phyloP scores from a whole-genome alignment of 2,888 invertebrate species.

The Cerastis leucographa region DNA sequence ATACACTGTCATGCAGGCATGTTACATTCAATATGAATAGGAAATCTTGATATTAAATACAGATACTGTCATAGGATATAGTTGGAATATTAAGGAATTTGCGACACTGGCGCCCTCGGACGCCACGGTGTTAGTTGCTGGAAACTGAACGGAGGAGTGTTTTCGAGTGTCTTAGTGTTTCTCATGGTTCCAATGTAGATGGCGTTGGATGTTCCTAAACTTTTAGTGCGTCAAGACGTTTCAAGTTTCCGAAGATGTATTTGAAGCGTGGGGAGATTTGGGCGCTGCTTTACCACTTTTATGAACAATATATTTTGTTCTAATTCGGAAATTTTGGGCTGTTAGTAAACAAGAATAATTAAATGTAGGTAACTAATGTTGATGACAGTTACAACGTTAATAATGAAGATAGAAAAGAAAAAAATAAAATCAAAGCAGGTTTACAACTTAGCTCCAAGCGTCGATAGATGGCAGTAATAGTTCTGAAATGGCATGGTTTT shows the following conservation, averaged over 20 bases:
- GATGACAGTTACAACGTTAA: not conserved
- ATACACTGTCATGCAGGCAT: slow-evolving; percentile 66
- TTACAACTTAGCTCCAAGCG: not conserved
- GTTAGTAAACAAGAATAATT: not conserved
- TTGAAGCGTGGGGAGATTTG: not conserved
- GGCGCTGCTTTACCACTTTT: slow-evolving; percentile 7
- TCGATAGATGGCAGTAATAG: slow-evolving; percentile 68
- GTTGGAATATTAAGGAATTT: slow-evolving; percentile 56
- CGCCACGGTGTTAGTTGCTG: slow-evolving; percentile 46
- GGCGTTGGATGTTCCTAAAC: slow-evolving; percentile 63
- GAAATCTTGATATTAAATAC: slow-evolving; percentile 62
- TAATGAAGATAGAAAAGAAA: not conserved
- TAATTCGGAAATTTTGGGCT: not conserved
- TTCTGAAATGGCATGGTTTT: slow-evolving; percentile 25
- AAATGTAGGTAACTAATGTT: not conserved
- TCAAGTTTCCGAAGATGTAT: slow-evolving; percentile 4
- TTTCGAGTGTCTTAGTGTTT: slow-evolving; percentile 50
- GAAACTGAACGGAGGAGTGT: slow-evolving; percentile 41
- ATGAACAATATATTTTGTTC: not conserved
- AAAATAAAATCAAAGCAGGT: not conserved
- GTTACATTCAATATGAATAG: slow-evolving; percentile 61
- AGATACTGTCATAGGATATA: slow-evolving; percentile 52
- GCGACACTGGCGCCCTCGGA: slow-evolving; percentile 70
- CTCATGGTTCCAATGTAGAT: slow-evolving; percentile 65
- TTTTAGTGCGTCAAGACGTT: slow-evolving; percentile 14